Conservation (phyloP, 1,140 invertebrate genomes). For the Zaprionus gabonicus region DNA sequence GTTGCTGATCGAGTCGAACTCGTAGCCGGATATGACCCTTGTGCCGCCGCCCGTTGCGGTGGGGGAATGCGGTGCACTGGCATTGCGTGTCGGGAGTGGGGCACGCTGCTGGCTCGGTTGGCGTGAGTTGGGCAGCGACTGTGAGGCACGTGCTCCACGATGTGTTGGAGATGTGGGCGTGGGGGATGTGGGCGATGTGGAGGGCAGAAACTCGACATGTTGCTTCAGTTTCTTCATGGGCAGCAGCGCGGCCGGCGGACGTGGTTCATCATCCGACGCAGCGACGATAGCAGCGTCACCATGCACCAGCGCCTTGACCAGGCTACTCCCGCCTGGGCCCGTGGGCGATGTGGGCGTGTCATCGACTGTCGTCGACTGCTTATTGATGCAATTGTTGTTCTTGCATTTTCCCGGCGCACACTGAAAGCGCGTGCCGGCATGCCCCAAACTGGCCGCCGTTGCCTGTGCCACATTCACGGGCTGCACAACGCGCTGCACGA, state of each 20-base stretch:
- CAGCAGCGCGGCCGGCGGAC: conserved; percentile 61
- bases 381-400: conserved; percentile 83
- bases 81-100: conserved; percentile 41
- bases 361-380: conserved; percentile 43
- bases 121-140: conserved; percentile 70
- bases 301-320: conserved; percentile 55
- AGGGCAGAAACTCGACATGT: conserved; percentile 73
- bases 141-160: conserved; percentile 43
- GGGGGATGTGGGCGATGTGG: conserved; percentile 56
- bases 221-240: conserved; percentile 80
- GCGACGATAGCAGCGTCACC: conserved; percentile 19
- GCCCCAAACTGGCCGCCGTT: conserved; percentile 85
- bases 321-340: neutral
- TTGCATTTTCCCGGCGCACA: conserved; percentile 77
- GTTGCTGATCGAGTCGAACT: conserved; percentile 91
- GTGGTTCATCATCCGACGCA: conserved; percentile 35
- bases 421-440: conserved; percentile 65
- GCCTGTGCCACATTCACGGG: conserved; percentile 89
- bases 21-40: conserved; percentile 86
- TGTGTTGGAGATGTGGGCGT: conserved; percentile 25
- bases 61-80: conserved; percentile 64
- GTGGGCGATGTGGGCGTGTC: conserved; percentile 29
- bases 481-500: conserved; percentile 89
- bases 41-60: conserved; percentile 45
- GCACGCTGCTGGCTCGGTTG: conserved; percentile 69